phyloP scores from a whole-genome alignment of 2,888 invertebrate species.

The Agrotis clavis region DNA sequence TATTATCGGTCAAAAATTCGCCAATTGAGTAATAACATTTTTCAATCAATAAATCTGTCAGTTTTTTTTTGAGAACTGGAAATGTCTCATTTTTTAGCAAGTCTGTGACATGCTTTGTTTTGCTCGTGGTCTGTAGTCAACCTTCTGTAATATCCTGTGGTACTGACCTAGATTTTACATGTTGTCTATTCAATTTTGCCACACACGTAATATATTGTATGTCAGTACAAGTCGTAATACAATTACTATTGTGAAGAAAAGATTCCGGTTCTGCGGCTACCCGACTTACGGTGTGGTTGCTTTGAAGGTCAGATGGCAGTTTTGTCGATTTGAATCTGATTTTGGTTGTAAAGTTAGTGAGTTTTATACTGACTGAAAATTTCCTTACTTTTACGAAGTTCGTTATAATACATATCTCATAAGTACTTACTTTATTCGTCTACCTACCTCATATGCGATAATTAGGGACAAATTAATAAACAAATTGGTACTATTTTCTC shows the following conservation, averaged over 20 bases:
- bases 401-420: too few species aligned
- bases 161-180: conserved; percentile 67
- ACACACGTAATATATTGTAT: conserved; percentile 52
- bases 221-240: conserved; percentile 41
- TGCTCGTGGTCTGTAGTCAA: neutral
- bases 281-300: neutral
- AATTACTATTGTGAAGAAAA: conserved; percentile 53
- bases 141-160: conserved; percentile 23
- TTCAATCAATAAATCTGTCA: too few species aligned
- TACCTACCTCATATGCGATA: neutral
- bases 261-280: conserved; percentile 20
- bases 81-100: too few species aligned
- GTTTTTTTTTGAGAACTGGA: too few species aligned
- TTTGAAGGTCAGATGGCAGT: conserved; percentile 11
- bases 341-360: neutral
- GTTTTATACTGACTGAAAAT: too few species aligned
- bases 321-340: neutral
- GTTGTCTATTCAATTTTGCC: conserved; percentile 68
- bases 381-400: neutral
- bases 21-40: too few species aligned
- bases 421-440: too few species aligned
- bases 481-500: too few species aligned
- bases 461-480: too few species aligned
- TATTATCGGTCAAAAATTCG: too few species aligned
- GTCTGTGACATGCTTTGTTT: neutral